A percentile compares a stretch with the other conserved stretches of the same genome.
phyloP scores from a whole-genome alignment of 2,888 invertebrate genomes.

The Troides helena region DNA sequence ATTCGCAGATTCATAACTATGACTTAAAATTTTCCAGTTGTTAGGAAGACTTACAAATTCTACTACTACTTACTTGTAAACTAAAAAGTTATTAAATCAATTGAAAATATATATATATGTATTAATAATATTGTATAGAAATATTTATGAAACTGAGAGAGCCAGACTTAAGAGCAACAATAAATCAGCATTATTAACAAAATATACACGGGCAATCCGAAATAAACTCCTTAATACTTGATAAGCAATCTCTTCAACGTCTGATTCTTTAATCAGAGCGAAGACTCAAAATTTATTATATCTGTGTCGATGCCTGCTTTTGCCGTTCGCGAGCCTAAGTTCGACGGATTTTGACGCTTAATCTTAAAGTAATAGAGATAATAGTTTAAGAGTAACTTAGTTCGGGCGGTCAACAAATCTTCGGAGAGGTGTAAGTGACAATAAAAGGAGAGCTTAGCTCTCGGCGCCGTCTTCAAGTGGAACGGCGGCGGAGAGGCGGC shows the following conservation, averaged over 20 bases:
- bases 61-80: no score
- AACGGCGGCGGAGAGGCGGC: constrained; percentile 46
- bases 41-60: no score
- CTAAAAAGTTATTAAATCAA: no score
- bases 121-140: no score
- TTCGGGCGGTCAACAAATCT: constrained; percentile 62
- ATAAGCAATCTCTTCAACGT: constrained; percentile 70
- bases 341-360: constrained; percentile 40
- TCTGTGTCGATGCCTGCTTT: constrained; percentile 42
- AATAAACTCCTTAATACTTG: constrained; percentile 69
- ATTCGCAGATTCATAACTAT: no score
- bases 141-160: constrained; percentile 2
- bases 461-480: constrained; percentile 76
- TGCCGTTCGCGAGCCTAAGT: background rate
- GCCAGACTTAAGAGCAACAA: constrained; percentile 7
- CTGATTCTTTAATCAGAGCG: constrained; percentile 71
- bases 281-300: constrained; percentile 70
- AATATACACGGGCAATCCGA: constrained; percentile 48
- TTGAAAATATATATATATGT: no score
- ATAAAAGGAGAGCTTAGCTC: constrained; percentile 77
- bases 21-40: no score
- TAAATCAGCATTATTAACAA: constrained; percentile 31
- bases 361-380: constrained; percentile 38
- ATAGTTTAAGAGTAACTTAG: constrained; percentile 27
- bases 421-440: constrained; percentile 76